Evolutionary conservation across 2,888 invertebrate genomes (phyloP).

Genomic region (Chrysolina haemoptera): DNA sequence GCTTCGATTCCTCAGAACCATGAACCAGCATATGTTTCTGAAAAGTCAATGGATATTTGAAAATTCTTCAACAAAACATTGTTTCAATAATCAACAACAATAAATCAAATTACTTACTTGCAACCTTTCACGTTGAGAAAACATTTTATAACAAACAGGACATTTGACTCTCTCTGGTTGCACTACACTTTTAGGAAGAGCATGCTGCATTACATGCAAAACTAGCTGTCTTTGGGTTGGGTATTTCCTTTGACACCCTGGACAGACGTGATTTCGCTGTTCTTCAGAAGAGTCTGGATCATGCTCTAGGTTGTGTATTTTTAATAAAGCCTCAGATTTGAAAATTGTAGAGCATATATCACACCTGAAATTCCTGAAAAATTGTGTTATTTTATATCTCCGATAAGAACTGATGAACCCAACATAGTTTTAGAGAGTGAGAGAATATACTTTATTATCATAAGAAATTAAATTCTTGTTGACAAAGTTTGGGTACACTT

Average conservation of each 20-base stretch:
- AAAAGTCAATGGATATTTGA: constrained; percentile 45
- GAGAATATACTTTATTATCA: too few relatives aligned
- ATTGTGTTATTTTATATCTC: constrained; percentile 7
- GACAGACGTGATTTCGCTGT: constrained; percentile 60
- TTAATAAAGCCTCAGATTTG: constrained; percentile 59
- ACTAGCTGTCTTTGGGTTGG: constrained; percentile 61
- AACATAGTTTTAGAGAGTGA: constrained; percentile 8
- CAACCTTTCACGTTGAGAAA: constrained; percentile 76
- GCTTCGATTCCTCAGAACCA: constrained; percentile 79
- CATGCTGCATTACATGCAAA: constrained; percentile 59
- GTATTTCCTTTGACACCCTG: constrained; percentile 62
- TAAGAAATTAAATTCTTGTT: too few relatives aligned
- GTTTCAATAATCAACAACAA: not conserved
- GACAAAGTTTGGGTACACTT: too few relatives aligned
- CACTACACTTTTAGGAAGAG: constrained; percentile 49
- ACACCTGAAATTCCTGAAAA: constrained; percentile 59
- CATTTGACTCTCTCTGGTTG: constrained; percentile 72
- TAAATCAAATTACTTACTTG: constrained; percentile 63
- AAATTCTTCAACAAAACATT: not conserved
- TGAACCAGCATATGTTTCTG: constrained; percentile 79
- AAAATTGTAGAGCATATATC: constrained; percentile 57
- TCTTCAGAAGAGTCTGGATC: constrained; percentile 59
- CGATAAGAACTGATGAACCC: not conserved
- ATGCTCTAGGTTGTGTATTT: constrained; percentile 62
- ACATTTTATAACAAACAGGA: constrained; percentile 77